These are phyloP conservation scores for Engraulis encrasicolus DNA, from an alignment of 2,113 vertebrate species.

Conservation along the genomic window DNA sequence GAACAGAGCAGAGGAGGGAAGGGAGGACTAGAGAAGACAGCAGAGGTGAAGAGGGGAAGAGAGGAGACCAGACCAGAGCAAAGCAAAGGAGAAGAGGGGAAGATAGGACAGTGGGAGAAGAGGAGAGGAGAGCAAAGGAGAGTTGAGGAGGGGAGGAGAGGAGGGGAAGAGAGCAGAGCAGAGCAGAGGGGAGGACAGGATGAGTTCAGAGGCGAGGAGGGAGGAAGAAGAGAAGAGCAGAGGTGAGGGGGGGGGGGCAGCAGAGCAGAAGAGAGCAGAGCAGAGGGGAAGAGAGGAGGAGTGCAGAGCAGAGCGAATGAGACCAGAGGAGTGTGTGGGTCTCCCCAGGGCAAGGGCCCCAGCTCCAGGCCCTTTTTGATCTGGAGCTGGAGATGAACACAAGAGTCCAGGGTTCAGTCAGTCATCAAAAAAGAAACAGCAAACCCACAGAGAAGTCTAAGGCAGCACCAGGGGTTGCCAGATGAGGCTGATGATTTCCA, in stretches of 20 bases:
- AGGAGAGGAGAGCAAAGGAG: background rate
- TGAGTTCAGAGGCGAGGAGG: no score
- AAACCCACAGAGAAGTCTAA: conserved; percentile 15
- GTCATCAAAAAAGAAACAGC: conserved; percentile 39
- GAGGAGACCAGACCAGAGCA: background rate
- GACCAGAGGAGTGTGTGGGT: background rate
- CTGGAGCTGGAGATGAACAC: conserved; percentile 44
- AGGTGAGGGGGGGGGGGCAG: background rate
- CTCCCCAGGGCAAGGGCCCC: conserved; percentile 50
- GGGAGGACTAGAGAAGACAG: conserved; percentile 3
- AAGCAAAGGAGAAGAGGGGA: background rate
- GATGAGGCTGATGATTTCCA: no score
- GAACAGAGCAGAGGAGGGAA: conserved; percentile 45
- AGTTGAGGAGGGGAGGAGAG: no score
- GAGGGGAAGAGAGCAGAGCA: no score
- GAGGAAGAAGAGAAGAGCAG: no score
- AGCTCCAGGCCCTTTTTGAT: conserved; percentile 38
- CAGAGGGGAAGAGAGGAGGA: background rate
- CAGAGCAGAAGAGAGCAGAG: no score
- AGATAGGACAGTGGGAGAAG: background rate
- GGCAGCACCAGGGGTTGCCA: conserved; percentile 26
- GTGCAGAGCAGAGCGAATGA: background rate
- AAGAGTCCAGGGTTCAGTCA: conserved; percentile 42
- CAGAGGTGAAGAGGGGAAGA: background rate
- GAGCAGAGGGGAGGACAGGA: no score